phyloP scores from a whole-genome alignment of 2,797 vertebrate genomes.

The Adrianichthys oophorus region DNA sequence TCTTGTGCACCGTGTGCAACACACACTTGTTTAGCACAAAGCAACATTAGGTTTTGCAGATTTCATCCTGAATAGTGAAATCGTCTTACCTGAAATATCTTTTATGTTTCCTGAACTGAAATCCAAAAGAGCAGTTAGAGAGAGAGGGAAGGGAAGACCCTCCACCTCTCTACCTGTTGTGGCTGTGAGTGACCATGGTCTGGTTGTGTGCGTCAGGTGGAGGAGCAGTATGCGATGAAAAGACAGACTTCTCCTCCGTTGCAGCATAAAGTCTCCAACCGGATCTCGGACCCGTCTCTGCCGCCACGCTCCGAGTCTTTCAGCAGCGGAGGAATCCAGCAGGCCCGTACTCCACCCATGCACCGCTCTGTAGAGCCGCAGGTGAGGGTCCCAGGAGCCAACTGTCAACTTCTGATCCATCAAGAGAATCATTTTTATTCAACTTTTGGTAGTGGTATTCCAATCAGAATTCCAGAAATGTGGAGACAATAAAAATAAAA shows the following conservation, averaged over 20 bases:
- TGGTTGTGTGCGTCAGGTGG: constrained; percentile 78
- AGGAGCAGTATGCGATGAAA: constrained; percentile 87
- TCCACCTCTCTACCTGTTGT: constrained; percentile 1
- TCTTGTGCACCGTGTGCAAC: background rate
- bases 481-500: too few species aligned
- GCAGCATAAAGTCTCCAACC: constrained; percentile 96
- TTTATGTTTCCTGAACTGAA: too few species aligned
- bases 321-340: constrained; percentile 93
- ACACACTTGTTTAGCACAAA: too few species aligned
- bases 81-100: too few species aligned
- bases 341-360: constrained; percentile 92
- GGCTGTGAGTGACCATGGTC: constrained; percentile 20
- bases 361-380: constrained; percentile 91
- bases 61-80: too few species aligned
- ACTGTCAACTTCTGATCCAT: background rate
- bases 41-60: too few species aligned
- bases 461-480: too few species aligned
- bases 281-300: constrained; percentile 94
- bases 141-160: too few species aligned
- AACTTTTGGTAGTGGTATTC: too few species aligned
- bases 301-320: constrained; percentile 97
- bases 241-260: constrained; percentile 90
- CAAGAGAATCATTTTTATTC: too few species aligned
- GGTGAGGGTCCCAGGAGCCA: constrained; percentile 67
- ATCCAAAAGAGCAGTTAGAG: too few species aligned